Evolutionary conservation across 2,888 invertebrate species (phyloP).

Genomic region (Thymelicus lineola): DNA sequence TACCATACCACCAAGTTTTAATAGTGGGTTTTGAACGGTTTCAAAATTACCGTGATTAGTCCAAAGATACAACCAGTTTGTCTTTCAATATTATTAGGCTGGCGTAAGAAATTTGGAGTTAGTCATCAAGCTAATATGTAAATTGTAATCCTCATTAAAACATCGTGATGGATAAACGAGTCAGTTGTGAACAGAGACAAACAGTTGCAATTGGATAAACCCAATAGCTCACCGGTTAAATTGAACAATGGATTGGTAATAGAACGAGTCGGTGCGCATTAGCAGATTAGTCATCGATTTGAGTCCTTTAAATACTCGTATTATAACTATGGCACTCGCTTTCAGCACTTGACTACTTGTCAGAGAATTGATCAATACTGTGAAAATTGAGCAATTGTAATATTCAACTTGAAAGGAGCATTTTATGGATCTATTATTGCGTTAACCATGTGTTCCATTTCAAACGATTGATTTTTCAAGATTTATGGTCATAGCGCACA

Average conservation of each 20-base stretch:
- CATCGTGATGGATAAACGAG: neutral
- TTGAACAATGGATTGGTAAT: neutral
- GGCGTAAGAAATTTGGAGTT: too few relatives aligned
- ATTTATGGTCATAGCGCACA: too few relatives aligned
- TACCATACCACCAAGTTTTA: too few relatives aligned
- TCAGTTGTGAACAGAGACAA: neutral
- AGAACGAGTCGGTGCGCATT: neutral
- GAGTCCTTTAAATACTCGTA: slow-evolving; percentile 13
- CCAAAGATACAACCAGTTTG: too few relatives aligned
- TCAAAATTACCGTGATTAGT: too few relatives aligned
- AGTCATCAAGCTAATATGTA: too few relatives aligned
- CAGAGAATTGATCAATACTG: slow-evolving; percentile 26
- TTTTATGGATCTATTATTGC: neutral
- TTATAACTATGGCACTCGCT: slow-evolving; percentile 15
- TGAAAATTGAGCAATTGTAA: slow-evolving; percentile 20
- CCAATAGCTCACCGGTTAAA: neutral
- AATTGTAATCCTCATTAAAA: too few relatives aligned
- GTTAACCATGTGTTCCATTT: neutral
- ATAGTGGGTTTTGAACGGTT: too few relatives aligned
- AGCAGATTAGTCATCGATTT: slow-evolving; percentile 27
- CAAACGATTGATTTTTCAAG: neutral
- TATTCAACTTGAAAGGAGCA: slow-evolving; percentile 21
- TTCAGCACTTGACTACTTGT: slow-evolving; percentile 20
- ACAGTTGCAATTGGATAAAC: neutral
- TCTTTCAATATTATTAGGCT: too few relatives aligned